Evolutionary conservation across 2,113 vertebrate genomes (phyloP), one percentile per base, ranked within the genome.

Genomic region (Salminus brasiliensis): DNA sequence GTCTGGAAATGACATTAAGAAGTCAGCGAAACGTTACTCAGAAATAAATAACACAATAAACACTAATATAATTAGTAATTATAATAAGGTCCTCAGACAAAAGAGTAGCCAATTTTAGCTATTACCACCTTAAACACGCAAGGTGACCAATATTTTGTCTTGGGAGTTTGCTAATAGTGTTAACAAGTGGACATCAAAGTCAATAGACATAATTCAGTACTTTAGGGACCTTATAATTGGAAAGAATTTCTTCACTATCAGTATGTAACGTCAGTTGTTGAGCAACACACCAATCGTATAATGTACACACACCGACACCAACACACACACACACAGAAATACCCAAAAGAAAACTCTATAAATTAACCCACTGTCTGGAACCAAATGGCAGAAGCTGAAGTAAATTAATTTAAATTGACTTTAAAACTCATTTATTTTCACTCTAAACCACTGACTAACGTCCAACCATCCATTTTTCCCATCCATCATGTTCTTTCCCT

Each of bases 1-100:
- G 72, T 96, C 98, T 98, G 87, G 15, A 91, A 90, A 7, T 57
- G 84, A 89, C 47, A 81, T 32, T 21, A 62, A 1, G n/a, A 9
- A 13, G n/a, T 65, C 18, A 36, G 13, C 62, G 39, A 66, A 39
- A 66, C 5, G 1, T 9, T 39, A n/a, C 1, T 36, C n/a, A n/a
- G n/a, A n/a, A n/a, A n/a, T n/a, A n/a, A n/a, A n/a, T 36, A 65
- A 65, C 60, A 15, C 6, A 21, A 63, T 34, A 2, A 32, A 62
- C n/a, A n/a, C n/a, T n/a, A n/a, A n/a, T n/a, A n/a, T n/a, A n/a
- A n/a, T n/a, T n/a, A n/a, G n/a, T n/a, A n/a, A n/a, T n/a, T n/a
- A n/a, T n/a, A n/a, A n/a, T n/a, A n/a, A n/a, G n/a, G n/a, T n/a
- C n/a, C n/a, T n/a, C n/a, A n/a, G n/a, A n/a, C n/a, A n/a, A n/a